Conservation (phyloP, 2,113 vertebrate species). For the Heterotis niloticus region DNA sequence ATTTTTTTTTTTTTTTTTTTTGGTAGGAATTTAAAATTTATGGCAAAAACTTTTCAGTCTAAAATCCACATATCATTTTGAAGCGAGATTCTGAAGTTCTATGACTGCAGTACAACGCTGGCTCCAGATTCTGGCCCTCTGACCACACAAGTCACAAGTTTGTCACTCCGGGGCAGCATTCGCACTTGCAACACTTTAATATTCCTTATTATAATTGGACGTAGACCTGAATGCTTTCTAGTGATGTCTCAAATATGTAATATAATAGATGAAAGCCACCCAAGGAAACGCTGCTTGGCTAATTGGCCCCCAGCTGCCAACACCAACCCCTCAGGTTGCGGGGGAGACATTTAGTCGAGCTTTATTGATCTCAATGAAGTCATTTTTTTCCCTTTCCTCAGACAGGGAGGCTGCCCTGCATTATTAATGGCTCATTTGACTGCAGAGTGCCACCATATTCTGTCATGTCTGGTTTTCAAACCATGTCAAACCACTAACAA, state of each 20-base stretch:
- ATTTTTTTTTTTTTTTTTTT: neutral
- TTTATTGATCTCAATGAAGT: constrained; percentile 73
- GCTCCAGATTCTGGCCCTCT: too few species aligned
- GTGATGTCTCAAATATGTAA: neutral
- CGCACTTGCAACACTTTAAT: neutral
- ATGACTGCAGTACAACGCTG: neutral
- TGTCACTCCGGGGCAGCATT: neutral
- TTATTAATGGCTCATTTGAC: constrained; percentile 75
- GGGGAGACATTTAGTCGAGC: constrained; percentile 53
- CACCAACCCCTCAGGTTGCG: constrained; percentile 42
- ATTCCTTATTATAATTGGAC: neutral
- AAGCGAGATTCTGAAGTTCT: neutral
- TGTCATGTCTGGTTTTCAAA: constrained; percentile 67
- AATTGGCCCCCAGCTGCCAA: constrained; percentile 45
- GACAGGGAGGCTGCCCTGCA: constrained; percentile 66
- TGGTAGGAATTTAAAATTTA: constrained; percentile 4
- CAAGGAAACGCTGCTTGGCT: constrained; percentile 13
- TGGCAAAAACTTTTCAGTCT: neutral
- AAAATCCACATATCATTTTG: too few species aligned
- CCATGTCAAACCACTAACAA: constrained; percentile 62
- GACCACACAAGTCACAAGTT: constrained; percentile 4
- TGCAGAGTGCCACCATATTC: constrained; percentile 71
- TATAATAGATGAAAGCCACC: constrained; percentile 17
- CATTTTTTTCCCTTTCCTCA: constrained; percentile 72
- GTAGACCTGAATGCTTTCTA: constrained; percentile 12